Percentiles rank a stretch among this genome's conserved stretches.
Evolutionary conservation across 92 coral and sea anemone genomes (phyloP).

Genomic region (Montipora capitata): DNA sequence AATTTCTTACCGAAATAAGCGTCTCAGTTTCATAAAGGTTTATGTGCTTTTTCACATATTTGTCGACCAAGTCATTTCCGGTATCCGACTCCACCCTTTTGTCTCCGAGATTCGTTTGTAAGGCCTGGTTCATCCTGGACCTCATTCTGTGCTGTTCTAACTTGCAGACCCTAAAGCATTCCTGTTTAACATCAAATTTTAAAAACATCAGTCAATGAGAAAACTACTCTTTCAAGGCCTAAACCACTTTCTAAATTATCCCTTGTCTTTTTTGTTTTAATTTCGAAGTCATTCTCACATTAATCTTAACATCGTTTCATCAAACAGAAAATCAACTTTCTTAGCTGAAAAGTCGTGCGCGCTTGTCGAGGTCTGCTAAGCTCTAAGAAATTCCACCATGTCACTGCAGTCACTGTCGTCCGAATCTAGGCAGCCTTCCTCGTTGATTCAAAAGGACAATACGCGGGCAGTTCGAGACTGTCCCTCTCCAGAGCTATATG

Average conservation of each 20-base stretch:
- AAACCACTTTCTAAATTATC: background rate
- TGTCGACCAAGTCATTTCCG: slow-evolving; percentile 81
- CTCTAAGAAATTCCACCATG: too few species aligned
- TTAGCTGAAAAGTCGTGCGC: too few species aligned
- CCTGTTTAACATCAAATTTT: slow-evolving; percentile 48
- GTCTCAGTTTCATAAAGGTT: slow-evolving; percentile 77
- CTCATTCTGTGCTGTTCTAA: slow-evolving; percentile 88
- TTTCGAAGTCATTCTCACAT: too few species aligned
- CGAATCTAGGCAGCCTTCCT: too few species aligned
- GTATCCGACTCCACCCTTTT: slow-evolving; percentile 47
- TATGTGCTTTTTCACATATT: slow-evolving; percentile 80
- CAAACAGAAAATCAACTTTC: too few species aligned
- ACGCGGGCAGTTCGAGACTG: too few species aligned
- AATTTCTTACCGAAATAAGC: slow-evolving; percentile 70
- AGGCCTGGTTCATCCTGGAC: slow-evolving; percentile 83
- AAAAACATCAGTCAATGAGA: background rate
- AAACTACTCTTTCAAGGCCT: background rate
- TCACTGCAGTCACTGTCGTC: too few species aligned
- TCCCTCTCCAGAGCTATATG: too few species aligned
- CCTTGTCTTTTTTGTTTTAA: too few species aligned
- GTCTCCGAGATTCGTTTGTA: slow-evolving; percentile 73
- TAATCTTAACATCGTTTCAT: too few species aligned
- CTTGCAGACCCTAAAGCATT: slow-evolving; percentile 87
- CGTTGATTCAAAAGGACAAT: too few species aligned
- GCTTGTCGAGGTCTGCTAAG: too few species aligned